A percentile compares a stretch with the other conserved stretches of the same genome.
Evolutionary conservation across 2,888 invertebrate genomes (phyloP).

Genomic region (Entomobrya proxima): DNA sequence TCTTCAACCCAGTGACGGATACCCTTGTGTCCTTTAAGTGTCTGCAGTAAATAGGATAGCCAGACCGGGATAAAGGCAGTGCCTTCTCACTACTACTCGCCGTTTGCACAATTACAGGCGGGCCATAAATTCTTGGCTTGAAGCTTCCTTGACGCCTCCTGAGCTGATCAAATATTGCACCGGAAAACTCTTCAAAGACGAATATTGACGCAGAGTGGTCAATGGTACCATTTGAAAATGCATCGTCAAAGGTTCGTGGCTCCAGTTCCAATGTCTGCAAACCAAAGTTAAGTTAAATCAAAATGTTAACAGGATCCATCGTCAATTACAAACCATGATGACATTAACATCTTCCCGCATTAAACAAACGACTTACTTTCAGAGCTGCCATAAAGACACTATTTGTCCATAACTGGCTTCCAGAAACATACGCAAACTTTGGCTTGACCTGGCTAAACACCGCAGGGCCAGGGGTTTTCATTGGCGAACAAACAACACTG

Average conservation of each 20-base stretch:
- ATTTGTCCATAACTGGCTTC: slow-evolving; percentile 55
- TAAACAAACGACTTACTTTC: slow-evolving; percentile 53
- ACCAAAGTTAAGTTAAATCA: background rate
- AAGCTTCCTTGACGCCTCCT: slow-evolving; percentile 63
- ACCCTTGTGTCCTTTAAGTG: slow-evolving; percentile 70
- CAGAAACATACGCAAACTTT: slow-evolving; percentile 68
- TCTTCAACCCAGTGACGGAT: slow-evolving; percentile 72
- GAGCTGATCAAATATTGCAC: slow-evolving; percentile 71
- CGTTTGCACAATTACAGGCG: slow-evolving; percentile 67
- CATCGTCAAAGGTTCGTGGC: slow-evolving; percentile 53
- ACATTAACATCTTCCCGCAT: slow-evolving; percentile 3
- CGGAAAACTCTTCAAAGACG: slow-evolving; percentile 73
- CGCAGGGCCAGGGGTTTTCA: slow-evolving; percentile 48
- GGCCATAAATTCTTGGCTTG: slow-evolving; percentile 73
- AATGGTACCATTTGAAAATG: slow-evolving; percentile 48
- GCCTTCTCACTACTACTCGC: slow-evolving; percentile 59
- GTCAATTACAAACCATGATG: background rate
- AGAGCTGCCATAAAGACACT: slow-evolving; percentile 62
- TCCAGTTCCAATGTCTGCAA: slow-evolving; percentile 69
- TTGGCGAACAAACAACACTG: slow-evolving; percentile 45
- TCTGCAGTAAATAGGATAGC: slow-evolving; percentile 72
- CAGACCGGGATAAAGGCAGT: slow-evolving; percentile 63
- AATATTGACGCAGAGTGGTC: slow-evolving; percentile 69
- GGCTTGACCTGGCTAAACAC: slow-evolving; percentile 22
- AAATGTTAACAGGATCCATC: background rate